Base-by-base conservation (phyloP, 2,888 invertebrate species). In the Hirtodrosophila cameraria region DNA sequence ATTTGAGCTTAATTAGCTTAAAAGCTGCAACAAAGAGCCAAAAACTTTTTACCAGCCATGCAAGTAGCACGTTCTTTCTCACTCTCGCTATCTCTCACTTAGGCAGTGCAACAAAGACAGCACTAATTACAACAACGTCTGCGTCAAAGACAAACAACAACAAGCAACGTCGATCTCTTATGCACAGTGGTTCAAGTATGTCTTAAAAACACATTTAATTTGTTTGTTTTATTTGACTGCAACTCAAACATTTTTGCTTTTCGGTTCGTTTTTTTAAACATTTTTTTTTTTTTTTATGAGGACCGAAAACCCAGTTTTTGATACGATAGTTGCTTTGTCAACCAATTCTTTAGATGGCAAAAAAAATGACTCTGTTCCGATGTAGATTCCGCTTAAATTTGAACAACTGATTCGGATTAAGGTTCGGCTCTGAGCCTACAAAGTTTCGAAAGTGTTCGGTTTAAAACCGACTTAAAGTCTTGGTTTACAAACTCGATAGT, bases 1-100 rank as follows among this genome's bases (percentile, higher is more conserved):
- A 52, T 52, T 66, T 74, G 52, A 39, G 54, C 58, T 70, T 73
- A 73, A 71, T 76, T 73, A 59, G 55, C 55, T 72, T 62, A 66
- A 76, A 53, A 59, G 72, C 60, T 54, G 45, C 53, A 53, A 45
- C 36, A 55, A 57, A 23, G 30, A n/a, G n/a, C n/a, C 41, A 48
- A 20, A 20, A 46, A 50, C 46, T 46, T 69, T 41, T 33, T 15
- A 6, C 23, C 23, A 23, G 23, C 42, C 46, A 9, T 11, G 30
- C 38, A 20, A 7, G 20, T 16, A 9, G 11, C 25, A 13, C 6
- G 13, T 16, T 6, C 12, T 6, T 15, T 1, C 12, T 18, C 11
- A 9, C 36, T 13, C 25, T 38, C 18, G 9, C 4, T 6, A 5
- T 13, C n/a, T 9, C 31, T 41, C n/a, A n/a, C n/a, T n/a, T n/a